Evolutionary conservation across 1,140 invertebrate genomes (phyloP), one percentile per base, ranked within the genome.

Genomic region (Atta texana): DNA sequence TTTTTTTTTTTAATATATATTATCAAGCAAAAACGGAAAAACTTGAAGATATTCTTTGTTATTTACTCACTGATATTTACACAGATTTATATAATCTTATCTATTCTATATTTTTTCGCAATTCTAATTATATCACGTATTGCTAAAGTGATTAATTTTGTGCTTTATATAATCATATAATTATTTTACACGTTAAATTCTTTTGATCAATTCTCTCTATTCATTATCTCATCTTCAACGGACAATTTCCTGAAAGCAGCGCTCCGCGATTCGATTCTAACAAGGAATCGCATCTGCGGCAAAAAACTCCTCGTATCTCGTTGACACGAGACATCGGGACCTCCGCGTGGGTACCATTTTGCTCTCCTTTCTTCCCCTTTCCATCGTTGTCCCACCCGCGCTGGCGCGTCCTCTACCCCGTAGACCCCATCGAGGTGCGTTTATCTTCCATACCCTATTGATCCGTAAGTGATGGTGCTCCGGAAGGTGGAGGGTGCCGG

Each of bases 391-490:
- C 68, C 74, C 80, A 84, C 69, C 69, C 69, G 69, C 80, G 69
- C 69, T 74, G 69, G 71, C 69, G 69, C 80, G 55, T 74, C n/a
- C 69, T 84, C 39, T 63, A 84, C 80, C 69, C 57, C 76, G 63
- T 87, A 76, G 77, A 86, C 80, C 63, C 91, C 88, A 74, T 89
- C 88, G 86, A 88, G 87, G 66, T 90, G 87, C 91, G 91, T 92
- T 92, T 92, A 92, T 92, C 92, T 93, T 93, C 92, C 92, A 93
- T 92, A 93, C 92, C 91, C 92, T 94, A 94, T 94, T 93, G 93
- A 94, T 93, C 93, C 91, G 92, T 92, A 93, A 93, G 92, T 92
- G 92, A 92, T 93, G 90, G 91, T 91, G 91, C 88, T 88, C 64
- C 88, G 89, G 89, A 91, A 91, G 87, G 91, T 87, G 74, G 90